Evolutionary conservation across 1,140 invertebrate species (phyloP), one percentile per base, ranked within the genome.

Genomic region (Drosophila arawakana): DNA sequence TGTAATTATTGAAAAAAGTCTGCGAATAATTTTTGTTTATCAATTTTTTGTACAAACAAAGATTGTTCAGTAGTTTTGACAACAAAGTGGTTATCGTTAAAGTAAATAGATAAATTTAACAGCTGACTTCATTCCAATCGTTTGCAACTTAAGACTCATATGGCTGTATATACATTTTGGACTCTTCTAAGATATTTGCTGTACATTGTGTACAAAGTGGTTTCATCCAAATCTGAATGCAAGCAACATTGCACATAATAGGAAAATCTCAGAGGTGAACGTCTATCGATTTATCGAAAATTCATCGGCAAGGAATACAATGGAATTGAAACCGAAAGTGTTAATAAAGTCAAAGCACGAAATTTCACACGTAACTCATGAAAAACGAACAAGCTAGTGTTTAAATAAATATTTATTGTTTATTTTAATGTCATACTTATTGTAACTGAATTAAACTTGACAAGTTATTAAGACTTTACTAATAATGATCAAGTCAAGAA

Each of bases 21-120:
- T 10, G 49, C 30, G 50, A 37, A 35, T 54, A 15, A n/a, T 54
- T 52, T 52, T 7, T 54, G 50, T 54, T 54, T 54, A 54, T 54
- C 50, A 54, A 54, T 37, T 54, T 35, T 7, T 54, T 54, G 30
- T 35, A 54, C 50, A 54, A 54, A 54, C 50, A 54, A 8, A 15
- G 34, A 54, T 52, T 34, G 7, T 30, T 35, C 15, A 13, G n/a
- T 10, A 15, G 30, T n/a, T 52, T 52, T 10, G 50, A 52, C 50
- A 52, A 52, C 50, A 52, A n/a, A 50, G 10, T 30, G 35, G 30
- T 54, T 54, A 18, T 57, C 34, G 15, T 39, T 41, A 21, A 57
- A 11, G 15, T 57, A 41, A 8, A 57, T 9, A 57, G 34, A 39
- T 18, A 41, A 4, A 41, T 15, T 39, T 21, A 39, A 57, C 54